Evolutionary conservation across 2,888 invertebrate genomes (phyloP).

Genomic region (Alcis repandata): DNA sequence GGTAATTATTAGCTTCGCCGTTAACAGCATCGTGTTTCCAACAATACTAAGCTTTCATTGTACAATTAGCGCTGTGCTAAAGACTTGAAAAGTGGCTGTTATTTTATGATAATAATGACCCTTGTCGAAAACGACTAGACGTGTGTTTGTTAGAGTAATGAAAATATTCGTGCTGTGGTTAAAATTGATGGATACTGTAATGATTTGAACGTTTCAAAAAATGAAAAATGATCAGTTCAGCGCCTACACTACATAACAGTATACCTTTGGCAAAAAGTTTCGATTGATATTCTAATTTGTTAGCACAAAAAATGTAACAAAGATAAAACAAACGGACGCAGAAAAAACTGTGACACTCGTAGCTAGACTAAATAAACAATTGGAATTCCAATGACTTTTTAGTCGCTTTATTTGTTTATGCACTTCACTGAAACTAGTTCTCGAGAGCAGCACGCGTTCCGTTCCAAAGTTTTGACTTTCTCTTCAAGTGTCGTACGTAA

Average conservation of each 20-base stretch:
- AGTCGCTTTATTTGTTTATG: slow-evolving; percentile 49
- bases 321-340: slow-evolving; percentile 29
- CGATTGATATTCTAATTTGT: slow-evolving; percentile 11
- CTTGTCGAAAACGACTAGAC: not conserved
- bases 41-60: slow-evolving; percentile 13
- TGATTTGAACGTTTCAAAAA: no score
- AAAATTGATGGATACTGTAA: not conserved
- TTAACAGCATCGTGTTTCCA: slow-evolving; percentile 17
- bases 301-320: slow-evolving; percentile 33
- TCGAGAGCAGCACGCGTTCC: slow-evolving; percentile 36
- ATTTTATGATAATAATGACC: slow-evolving; percentile 24
- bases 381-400: slow-evolving; percentile 56
- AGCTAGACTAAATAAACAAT: slow-evolving; percentile 62
- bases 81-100: not conserved
- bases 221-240: no score
- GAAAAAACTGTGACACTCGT: slow-evolving; percentile 50
- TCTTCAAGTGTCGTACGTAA: slow-evolving; percentile 44
- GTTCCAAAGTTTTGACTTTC: slow-evolving; percentile 38
- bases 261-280: not conserved
- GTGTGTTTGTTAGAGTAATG: not conserved
- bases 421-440: slow-evolving; percentile 45
- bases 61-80: not conserved
- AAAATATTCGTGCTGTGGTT: not conserved
- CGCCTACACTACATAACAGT: no score
- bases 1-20: slow-evolving; percentile 19